These are phyloP conservation scores for Pyrrhia umbra DNA, from an alignment of 2,888 invertebrate species.

Conservation along the genomic window DNA sequence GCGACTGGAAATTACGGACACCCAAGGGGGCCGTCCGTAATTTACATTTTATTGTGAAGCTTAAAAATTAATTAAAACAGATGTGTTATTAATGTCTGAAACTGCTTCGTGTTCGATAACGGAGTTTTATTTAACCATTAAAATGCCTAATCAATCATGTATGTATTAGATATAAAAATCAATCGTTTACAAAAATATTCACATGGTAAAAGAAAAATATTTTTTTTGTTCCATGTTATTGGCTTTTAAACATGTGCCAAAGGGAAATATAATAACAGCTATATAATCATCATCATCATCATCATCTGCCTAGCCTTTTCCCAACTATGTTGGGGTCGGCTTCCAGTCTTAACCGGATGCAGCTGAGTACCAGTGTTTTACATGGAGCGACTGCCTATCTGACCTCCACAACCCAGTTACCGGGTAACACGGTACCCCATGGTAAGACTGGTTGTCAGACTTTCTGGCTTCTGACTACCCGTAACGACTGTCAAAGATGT, in stretches of 20 bases:
- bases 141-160: constrained; percentile 16
- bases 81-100: constrained; percentile 18
- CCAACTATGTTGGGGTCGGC: no score
- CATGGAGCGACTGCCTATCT: no score
- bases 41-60: constrained; percentile 45
- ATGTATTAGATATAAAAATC: background rate
- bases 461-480: no score
- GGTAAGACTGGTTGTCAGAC: no score
- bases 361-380: no score
- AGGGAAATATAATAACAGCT: no score
- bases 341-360: no score
- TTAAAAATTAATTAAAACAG: constrained; percentile 39
- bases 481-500: no score
- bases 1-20: constrained; percentile 21
- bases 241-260: background rate
- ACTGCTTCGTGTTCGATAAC: constrained; percentile 8
- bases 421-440: no score
- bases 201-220: background rate
- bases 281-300: no score
- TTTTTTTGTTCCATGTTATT: background rate
- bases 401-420: no score
- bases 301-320: no score
- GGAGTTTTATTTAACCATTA: constrained; percentile 3
- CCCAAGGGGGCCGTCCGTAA: constrained; percentile 17
- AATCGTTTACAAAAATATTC: background rate